Evolutionary conservation across 2,888 invertebrate genomes (phyloP).

Genomic region (Lochmaea capreae): DNA sequence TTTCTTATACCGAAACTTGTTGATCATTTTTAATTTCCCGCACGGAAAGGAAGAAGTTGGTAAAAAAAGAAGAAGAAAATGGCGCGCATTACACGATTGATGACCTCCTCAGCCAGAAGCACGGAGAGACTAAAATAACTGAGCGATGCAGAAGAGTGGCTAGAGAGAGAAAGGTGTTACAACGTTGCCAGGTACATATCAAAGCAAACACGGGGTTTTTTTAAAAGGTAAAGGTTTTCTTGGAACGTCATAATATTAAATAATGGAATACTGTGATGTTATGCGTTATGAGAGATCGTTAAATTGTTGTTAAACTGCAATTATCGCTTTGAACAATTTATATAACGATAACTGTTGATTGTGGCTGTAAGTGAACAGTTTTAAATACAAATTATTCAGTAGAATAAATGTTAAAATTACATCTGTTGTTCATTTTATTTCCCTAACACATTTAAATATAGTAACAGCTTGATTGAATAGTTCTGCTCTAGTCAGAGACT

Average conservation of each 20-base stretch:
- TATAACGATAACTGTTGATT: too few relatives aligned
- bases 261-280: neutral
- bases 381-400: too few relatives aligned
- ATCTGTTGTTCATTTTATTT: too few relatives aligned
- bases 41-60: conserved; percentile 19
- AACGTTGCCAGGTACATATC: conserved; percentile 33
- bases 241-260: neutral
- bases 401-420: too few relatives aligned
- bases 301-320: neutral
- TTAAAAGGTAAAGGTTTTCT: conserved; percentile 16
- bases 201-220: conserved; percentile 17
- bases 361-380: too few relatives aligned
- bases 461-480: too few relatives aligned
- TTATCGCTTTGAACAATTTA: neutral
- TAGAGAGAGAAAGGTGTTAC: conserved; percentile 35
- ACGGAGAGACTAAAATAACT: conserved; percentile 27
- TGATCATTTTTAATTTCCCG: conserved; percentile 56
- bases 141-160: conserved; percentile 29
- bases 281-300: neutral
- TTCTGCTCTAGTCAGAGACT: too few relatives aligned
- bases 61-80: conserved; percentile 30
- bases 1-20: conserved; percentile 64
- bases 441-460: too few relatives aligned
- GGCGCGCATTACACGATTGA: conserved; percentile 43
- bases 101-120: conserved; percentile 50